A percentile compares a stretch with the other conserved stretches of the same genome.
Conservation (phyloP, 2,797 vertebrate genomes). For the Tarsius wallacei region DNA sequence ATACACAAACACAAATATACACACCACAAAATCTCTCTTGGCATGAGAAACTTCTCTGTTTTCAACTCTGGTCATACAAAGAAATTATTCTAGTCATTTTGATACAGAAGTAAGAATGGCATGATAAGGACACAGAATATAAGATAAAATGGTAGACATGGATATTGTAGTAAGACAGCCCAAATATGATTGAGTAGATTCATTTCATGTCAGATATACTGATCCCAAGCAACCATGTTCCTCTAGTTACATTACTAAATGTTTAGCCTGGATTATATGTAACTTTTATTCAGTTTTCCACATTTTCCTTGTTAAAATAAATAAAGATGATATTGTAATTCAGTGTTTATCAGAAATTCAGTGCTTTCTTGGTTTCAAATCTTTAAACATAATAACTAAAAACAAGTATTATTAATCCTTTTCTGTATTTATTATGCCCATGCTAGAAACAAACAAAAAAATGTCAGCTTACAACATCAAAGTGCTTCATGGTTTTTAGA, state of each 20-base stretch:
- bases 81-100: neutral
- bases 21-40: neutral
- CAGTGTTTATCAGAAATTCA: neutral
- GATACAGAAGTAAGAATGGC: neutral
- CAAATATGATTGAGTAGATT: neutral
- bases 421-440: neutral
- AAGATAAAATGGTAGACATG: neutral
- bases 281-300: neutral
- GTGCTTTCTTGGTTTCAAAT: neutral
- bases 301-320: neutral
- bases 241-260: neutral
- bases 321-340: neutral
- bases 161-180: neutral
- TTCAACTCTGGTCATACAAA: neutral
- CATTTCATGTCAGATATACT: neutral
- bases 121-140: neutral
- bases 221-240: neutral
- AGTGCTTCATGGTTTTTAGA: neutral
- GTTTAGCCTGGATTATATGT: neutral
- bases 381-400: neutral
- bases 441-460: neutral
- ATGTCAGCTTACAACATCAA: constrained; percentile 15
- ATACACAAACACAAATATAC: neutral
- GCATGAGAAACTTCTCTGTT: neutral
- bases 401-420: neutral